Evolutionary conservation across 1,140 invertebrate genomes (phyloP).

Genomic region (Steinernema feltiae): DNA sequence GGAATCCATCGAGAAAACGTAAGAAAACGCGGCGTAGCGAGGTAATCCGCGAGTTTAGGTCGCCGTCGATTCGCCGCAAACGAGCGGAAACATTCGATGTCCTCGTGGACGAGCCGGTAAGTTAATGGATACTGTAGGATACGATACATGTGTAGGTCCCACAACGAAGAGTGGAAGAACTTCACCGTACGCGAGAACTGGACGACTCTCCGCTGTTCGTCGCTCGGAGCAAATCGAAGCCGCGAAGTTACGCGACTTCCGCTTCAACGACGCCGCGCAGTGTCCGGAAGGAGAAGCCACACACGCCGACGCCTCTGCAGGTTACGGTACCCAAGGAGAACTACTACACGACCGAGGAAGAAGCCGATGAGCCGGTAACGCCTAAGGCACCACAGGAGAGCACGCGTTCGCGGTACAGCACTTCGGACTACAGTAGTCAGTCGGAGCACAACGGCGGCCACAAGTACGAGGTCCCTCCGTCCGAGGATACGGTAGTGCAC

Average conservation of each 20-base stretch:
- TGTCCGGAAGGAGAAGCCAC: background rate
- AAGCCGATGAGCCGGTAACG: background rate
- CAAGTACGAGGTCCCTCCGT: constrained; percentile 1
- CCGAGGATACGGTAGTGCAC: background rate
- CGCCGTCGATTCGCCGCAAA: background rate
- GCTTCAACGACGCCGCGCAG: background rate
- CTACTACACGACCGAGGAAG: background rate
- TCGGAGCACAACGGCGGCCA: background rate
- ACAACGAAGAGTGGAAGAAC: background rate
- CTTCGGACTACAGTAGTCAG: constrained; percentile 5
- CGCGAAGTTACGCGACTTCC: background rate
- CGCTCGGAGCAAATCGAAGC: background rate
- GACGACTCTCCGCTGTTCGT: background rate
- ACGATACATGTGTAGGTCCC: background rate
- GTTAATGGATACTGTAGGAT: background rate
- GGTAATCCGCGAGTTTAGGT: background rate
- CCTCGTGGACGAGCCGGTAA: background rate
- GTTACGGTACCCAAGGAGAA: background rate
- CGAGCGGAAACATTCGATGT: background rate
- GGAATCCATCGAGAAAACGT: background rate
- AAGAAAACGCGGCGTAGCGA: background rate
- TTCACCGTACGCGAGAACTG: background rate
- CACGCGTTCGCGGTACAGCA: background rate
- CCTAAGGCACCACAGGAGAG: background rate
- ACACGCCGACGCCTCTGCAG: background rate